These are phyloP conservation scores for Coccyzus lansbergi DNA, from an alignment of 2,797 vertebrate species.

Conservation along the genomic window DNA sequence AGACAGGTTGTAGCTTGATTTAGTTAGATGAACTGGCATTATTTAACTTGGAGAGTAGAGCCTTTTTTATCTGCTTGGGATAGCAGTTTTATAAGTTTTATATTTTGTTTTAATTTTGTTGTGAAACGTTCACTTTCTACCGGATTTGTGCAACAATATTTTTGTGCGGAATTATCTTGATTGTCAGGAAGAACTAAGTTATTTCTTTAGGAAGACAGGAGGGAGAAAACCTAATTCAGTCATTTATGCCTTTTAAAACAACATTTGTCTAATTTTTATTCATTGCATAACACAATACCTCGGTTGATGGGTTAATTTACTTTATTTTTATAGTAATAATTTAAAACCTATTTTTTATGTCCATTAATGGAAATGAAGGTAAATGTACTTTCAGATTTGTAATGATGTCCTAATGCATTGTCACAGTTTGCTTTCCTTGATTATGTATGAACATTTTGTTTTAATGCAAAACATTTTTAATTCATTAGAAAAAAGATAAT, in stretches of 20 bases:
- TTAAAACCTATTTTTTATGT: not conserved
- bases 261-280: not conserved
- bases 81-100: not conserved
- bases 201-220: not conserved
- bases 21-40: not conserved
- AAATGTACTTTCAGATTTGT: not conserved
- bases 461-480: not conserved
- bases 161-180: not conserved
- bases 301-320: constrained; percentile 16
- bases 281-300: not conserved
- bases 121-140: not conserved
- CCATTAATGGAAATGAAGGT: constrained; percentile 6
- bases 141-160: not conserved
- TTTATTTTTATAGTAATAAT: constrained; percentile 21
- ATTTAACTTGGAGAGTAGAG: not conserved
- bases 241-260: not conserved
- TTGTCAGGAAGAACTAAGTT: not conserved
- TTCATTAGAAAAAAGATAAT: not conserved
- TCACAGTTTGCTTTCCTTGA: not conserved
- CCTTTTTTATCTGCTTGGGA: not conserved
- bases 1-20: not conserved
- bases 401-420: not conserved
- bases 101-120: not conserved
- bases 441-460: not conserved
- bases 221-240: not conserved